Conservation (phyloP, 2,888 invertebrate species). For the Amphipyra tragopoginis region DNA sequence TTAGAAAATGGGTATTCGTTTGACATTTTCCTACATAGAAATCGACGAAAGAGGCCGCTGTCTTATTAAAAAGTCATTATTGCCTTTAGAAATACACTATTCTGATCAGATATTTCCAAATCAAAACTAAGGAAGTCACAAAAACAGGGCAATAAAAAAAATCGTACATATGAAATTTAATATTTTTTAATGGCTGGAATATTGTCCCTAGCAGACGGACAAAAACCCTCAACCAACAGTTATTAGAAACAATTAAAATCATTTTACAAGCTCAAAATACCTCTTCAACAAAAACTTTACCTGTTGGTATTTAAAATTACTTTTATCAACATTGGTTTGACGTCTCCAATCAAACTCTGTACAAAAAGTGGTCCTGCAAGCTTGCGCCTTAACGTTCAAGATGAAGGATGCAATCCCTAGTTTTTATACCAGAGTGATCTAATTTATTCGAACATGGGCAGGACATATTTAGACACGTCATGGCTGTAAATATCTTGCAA, state of each 20-base stretch:
- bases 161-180: neutral
- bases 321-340: constrained; percentile 44
- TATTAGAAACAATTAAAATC: constrained; percentile 34
- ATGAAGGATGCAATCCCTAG: constrained; percentile 48
- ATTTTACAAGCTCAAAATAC: constrained; percentile 26
- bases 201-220: neutral
- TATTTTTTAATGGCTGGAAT: neutral
- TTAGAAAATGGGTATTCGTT: constrained; percentile 27
- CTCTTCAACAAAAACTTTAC: constrained; percentile 26
- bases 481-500: constrained; percentile 37
- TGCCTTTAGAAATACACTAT: neutral
- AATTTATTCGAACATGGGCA: constrained; percentile 49
- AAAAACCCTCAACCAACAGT: neutral
- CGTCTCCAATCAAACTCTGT: constrained; percentile 30
- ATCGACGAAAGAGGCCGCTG: constrained; percentile 14
- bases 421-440: constrained; percentile 51
- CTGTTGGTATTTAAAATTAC: constrained; percentile 37
- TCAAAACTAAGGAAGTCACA: too few relatives aligned
- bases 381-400: constrained; percentile 33
- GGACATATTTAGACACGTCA: constrained; percentile 36
- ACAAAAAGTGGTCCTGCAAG: constrained; percentile 46
- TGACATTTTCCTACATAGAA: constrained; percentile 23
- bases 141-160: too few relatives aligned
- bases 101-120: too few relatives aligned
- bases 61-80: neutral